Evolutionary conservation across 1,140 invertebrate genomes (phyloP).

Genomic region (Magallana ariakensis): DNA sequence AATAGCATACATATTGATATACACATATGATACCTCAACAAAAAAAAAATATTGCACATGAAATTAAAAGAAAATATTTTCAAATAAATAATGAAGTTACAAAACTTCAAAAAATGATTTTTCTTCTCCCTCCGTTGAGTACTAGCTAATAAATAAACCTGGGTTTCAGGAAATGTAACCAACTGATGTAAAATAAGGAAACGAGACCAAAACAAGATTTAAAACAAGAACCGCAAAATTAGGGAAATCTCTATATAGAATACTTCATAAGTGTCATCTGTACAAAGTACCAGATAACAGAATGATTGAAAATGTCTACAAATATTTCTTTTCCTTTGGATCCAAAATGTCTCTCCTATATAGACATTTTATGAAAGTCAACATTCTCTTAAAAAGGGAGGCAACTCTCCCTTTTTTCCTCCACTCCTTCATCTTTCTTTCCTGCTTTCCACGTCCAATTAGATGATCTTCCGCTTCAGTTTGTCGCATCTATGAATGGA

Average conservation of each 20-base stretch:
- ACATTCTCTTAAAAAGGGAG: background rate
- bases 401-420: background rate
- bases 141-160: slow-evolving; percentile 5
- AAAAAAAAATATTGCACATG: slow-evolving; percentile 36
- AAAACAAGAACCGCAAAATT: no score
- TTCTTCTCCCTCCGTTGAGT: slow-evolving; percentile 5
- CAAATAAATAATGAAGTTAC: background rate
- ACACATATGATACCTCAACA: background rate
- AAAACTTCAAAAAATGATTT: background rate
- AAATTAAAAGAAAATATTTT: background rate
- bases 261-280: background rate
- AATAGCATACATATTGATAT: background rate
- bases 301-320: slow-evolving; percentile 4
- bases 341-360: background rate
- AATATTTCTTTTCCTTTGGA: background rate
- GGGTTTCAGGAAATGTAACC: background rate
- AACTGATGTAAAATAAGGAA: background rate
- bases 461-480: background rate
- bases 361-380: background rate
- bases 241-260: slow-evolving; percentile 15
- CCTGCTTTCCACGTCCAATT: background rate
- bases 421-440: background rate
- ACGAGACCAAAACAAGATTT: no score
- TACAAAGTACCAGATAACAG: background rate
- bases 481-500: slow-evolving; percentile 13